phyloP scores from a whole-genome alignment of 2,888 invertebrate species.

The Graphium colonna region DNA sequence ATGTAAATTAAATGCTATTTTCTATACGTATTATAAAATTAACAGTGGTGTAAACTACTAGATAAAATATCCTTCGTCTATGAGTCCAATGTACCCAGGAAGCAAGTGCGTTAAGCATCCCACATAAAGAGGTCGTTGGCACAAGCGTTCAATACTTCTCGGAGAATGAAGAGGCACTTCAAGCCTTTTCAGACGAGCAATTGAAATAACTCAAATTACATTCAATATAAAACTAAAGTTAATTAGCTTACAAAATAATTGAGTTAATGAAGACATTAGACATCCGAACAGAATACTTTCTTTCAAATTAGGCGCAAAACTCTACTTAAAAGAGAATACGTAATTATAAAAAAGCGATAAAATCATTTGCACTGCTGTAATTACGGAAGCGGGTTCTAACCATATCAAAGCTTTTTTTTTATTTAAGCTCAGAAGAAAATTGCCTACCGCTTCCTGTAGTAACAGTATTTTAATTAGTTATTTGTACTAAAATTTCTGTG shows the following conservation, averaged over 20 bases:
- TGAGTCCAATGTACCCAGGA: slow-evolving; percentile 38
- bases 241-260: neutral
- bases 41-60: slow-evolving; percentile 1
- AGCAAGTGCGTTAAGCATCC: slow-evolving; percentile 45
- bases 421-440: neutral
- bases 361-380: neutral
- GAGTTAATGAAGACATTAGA: slow-evolving; percentile 10
- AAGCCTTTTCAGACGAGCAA: slow-evolving; percentile 24
- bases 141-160: slow-evolving; percentile 28
- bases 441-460: neutral
- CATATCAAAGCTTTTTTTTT: neutral
- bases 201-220: neutral
- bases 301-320: neutral
- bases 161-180: slow-evolving; percentile 26
- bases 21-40: too few species aligned
- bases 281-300: slow-evolving; percentile 1
- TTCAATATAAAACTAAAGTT: neutral
- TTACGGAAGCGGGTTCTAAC: neutral
- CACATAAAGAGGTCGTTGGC: slow-evolving; percentile 60
- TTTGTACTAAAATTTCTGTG: too few species aligned
- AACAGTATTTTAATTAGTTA: too few species aligned
- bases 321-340: slow-evolving; percentile 1
- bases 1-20: too few species aligned
- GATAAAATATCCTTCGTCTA: slow-evolving; percentile 9
- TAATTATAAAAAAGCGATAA: slow-evolving; percentile 3